Evolutionary conservation across 2,888 invertebrate genomes (phyloP).

Genomic region (Scaeva pyrastri): DNA sequence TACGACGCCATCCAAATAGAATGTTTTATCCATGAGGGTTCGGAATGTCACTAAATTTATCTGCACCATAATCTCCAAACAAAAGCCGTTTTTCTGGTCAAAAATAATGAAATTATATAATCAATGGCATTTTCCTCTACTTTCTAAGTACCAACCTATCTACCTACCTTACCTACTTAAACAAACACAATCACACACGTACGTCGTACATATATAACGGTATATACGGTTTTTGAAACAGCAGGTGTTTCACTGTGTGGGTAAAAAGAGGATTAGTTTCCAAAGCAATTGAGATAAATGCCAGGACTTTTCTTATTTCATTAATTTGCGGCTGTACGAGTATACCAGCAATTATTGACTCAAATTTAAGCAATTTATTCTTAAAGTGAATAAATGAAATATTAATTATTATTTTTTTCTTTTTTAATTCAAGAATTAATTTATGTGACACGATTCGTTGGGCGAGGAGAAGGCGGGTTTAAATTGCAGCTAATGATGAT

Average conservation of each 20-base stretch:
- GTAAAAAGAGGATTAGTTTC: conserved; percentile 24
- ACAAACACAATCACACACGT: background rate
- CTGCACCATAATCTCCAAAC: conserved; percentile 52
- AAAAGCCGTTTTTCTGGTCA: conserved; percentile 56
- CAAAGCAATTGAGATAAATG: conserved; percentile 30
- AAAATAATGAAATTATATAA: conserved; percentile 64
- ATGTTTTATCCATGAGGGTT: background rate
- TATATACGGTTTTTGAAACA: background rate
- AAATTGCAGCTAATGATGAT: background rate
- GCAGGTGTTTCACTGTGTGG: background rate
- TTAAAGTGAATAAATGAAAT: conserved; percentile 9
- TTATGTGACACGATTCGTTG: background rate
- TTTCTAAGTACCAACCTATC: background rate
- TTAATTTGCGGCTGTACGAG: conserved; percentile 21
- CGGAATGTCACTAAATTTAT: conserved; percentile 57
- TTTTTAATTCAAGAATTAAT: background rate
- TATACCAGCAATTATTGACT: background rate
- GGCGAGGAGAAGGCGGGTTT: background rate
- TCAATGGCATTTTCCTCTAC: conserved; percentile 3
- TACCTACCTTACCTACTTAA: background rate
- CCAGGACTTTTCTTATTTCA: conserved; percentile 28
- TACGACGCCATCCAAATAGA: background rate
- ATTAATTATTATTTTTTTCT: background rate
- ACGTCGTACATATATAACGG: background rate
- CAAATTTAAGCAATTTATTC: conserved; percentile 10